Base-by-base conservation (phyloP, 1,140 invertebrate species). In the Trichonephila clavata region DNA sequence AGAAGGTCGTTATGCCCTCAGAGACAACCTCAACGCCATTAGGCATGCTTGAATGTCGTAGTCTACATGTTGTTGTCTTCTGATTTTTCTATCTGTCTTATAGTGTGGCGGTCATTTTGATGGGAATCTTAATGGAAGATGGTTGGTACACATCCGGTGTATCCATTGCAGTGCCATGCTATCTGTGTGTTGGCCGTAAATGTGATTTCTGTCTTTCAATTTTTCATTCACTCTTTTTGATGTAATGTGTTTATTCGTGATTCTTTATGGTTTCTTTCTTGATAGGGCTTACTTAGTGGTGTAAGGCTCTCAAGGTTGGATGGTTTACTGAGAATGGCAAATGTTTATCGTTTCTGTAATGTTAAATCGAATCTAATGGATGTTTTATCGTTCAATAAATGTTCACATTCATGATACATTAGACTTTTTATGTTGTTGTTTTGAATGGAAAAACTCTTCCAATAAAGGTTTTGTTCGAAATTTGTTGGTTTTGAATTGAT, bases 371-470 rank as follows among this genome's bases (percentile, higher is more conserved):
- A 84, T 77, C 71, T 32, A 77, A 92, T 92, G 81, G 83, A 92
- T 92, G 91, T 92, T 92, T 84, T 65, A 86, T 60, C 86, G 81
- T 86, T 92, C 91, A 86, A 92, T 92, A 92, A 92, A 92, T 77
- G 83, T 92, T 86, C 84, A 39, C 14, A 77, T 77, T 77, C 27
- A 27, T 39, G 27, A 27, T 77, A 77, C 32, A 16, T 77, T 77
- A 77, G 71, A 77, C 18, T 39, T 39, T 71, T 77, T 77, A 77
- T 77, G 71, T 77, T 77, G 18, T 13, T 27, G 4, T 77, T 77
- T 77, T 77, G 71, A 77, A 77, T 77, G 27, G 71, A 77, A 32
- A 32, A 32, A 27, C 39, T 77, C 24, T 77, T 77, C 71, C 71
- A 77, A 77, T 77, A 77, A 77, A 77, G 32, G 5, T 7, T 39